Base-by-base conservation (phyloP, 2,113 vertebrate species). In the Geococcyx californianus region DNA sequence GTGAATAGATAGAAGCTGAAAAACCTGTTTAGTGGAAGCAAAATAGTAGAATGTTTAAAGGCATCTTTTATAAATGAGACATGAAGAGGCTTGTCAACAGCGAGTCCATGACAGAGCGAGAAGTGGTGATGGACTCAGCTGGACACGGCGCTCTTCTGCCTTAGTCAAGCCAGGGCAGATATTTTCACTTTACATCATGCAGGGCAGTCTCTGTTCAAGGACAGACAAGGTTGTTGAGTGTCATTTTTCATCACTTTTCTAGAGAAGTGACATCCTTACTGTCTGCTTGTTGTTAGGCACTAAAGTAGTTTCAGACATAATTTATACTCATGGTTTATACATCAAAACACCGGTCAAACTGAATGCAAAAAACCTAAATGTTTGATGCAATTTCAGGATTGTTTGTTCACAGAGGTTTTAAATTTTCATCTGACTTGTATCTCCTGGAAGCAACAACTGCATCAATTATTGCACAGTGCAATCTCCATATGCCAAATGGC, bases 261-360 rank as follows among this genome's bases (percentile, higher is more conserved):
- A 52, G 25, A 44, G 31, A 52, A 73, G 51, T 64, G 62, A 14
- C 79, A 77, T 80, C 59, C 69, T 80, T 54, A 72, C 20, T 84
- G 56, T 72, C 80, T 47, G 84, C n/a, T 86, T 54, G 45, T 67
- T 91, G 81, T 90, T 90, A 91, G 83, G 14, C 58, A 47, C 70
- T n/a, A 47, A 33, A 91, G 47, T 6, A 7, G 69, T 72, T 84
- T 90, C 72, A 40, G 62, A 67, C 19, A 19, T 77, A 88, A 93
- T 92, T 95, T 86, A 86, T 68, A 69, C 88, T 38, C 75, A 64
- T 87, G 94, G 89, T 90, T 94, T 96, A 52, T 82, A 59, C 66
- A 80, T 90, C 73, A 62, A 40, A 93, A 33, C 42, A 42, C 40
- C 49, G 44, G 75, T 52, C 84, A 90, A 26, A 34, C 4, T 2